Evolutionary conservation across 2,888 invertebrate species (phyloP).

Genomic region (Apotomis betuletana): DNA sequence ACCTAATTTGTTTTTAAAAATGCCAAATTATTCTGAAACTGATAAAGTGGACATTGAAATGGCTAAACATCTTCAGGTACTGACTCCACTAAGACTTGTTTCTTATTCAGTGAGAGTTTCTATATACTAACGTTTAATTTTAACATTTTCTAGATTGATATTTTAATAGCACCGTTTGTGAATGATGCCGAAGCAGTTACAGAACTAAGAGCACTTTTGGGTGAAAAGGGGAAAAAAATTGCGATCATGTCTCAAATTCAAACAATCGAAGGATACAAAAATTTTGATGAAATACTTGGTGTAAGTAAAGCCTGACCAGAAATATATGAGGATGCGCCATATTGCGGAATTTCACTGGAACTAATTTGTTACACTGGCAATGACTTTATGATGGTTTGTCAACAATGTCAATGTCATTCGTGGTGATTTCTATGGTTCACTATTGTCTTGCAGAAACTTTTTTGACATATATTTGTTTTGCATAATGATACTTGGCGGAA

Average conservation of each 20-base stretch:
- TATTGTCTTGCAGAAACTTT: no score
- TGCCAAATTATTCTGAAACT: conserved; percentile 70
- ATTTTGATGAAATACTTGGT: conserved; percentile 66
- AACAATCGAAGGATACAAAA: conserved; percentile 65
- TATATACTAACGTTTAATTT: conserved; percentile 43
- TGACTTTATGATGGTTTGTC: no score
- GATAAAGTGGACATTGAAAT: conserved; percentile 68
- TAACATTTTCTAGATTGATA: conserved; percentile 66
- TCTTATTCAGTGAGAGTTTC: background rate
- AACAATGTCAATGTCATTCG: no score
- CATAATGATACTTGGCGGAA: no score
- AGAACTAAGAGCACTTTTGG: conserved; percentile 65
- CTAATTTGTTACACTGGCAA: no score
- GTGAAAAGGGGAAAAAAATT: conserved; percentile 73
- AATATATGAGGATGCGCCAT: no score
- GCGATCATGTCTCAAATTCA: conserved; percentile 72
- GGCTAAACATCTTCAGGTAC: conserved; percentile 69
- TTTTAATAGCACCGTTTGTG: conserved; percentile 68
- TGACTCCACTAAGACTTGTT: background rate
- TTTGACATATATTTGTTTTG: no score
- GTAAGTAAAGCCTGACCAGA: no score
- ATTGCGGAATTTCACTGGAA: no score
- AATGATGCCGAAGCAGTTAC: conserved; percentile 51
- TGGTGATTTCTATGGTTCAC: no score
- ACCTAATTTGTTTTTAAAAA: conserved; percentile 67